Conservation (phyloP, 2,888 invertebrate species). For the Habrosyne pyritoides region DNA sequence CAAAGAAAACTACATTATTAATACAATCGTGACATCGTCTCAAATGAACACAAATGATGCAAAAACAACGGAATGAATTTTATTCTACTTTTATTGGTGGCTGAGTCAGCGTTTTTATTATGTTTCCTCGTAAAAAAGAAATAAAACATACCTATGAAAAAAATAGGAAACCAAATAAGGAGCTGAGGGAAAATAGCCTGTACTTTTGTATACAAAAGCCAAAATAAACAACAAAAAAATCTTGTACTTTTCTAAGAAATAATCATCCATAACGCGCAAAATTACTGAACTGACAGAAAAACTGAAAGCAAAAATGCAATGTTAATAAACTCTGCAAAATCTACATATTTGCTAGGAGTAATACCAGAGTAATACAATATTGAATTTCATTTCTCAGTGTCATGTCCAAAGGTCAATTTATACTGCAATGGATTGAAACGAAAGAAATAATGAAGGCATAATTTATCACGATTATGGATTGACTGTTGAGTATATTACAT, state of each 20-base stretch:
- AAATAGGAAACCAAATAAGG: not conserved
- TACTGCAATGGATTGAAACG: not conserved
- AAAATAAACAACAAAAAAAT: no score
- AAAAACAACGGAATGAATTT: not conserved
- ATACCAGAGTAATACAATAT: conserved; percentile 4
- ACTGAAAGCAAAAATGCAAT: no score
- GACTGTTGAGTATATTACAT: not conserved
- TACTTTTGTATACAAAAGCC: no score
- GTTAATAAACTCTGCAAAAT: no score
- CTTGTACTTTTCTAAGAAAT: no score
- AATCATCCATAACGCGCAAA: no score
- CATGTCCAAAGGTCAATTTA: conserved; percentile 4
- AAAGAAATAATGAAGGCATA: not conserved
- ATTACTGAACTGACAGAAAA: no score
- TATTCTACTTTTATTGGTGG: not conserved
- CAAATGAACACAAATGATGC: not conserved
- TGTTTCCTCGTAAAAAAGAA: not conserved
- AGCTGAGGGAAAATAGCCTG: not conserved
- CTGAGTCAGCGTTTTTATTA: not conserved
- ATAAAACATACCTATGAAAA: not conserved
- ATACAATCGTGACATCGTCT: not conserved
- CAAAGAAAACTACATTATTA: no score
- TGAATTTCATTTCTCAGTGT: conserved; percentile 9
- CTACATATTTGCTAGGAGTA: not conserved
- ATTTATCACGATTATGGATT: not conserved